Evolutionary conservation across 2,888 invertebrate genomes (phyloP), one percentile per base, ranked within the genome.

Genomic region (Physocephala rufipes): DNA sequence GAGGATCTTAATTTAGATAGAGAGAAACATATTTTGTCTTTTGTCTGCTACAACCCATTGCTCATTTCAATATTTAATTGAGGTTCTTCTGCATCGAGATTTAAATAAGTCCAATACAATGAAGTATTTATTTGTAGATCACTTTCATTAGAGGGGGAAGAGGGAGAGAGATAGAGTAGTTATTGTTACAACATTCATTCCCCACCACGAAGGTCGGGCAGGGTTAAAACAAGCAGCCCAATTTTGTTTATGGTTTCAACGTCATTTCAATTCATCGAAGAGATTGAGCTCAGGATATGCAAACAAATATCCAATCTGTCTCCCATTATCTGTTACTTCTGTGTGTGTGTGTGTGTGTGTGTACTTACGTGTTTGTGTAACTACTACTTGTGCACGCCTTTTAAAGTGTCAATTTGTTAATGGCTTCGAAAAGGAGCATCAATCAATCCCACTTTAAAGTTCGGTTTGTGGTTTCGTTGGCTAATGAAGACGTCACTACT

Each of bases 361-460:
- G 24, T 21, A 21, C 21, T 63, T 47, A 63, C 47, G 24, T 21
- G n/a, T n/a, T n/a, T n/a, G n/a, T n/a, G n/a, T n/a, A n/a, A n/a
- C n/a, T n/a, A n/a, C n/a, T n/a, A 30, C 30, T 47, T 45, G 67
- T n/a, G n/a, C n/a, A 16, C 28, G 66, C 21, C 28, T 26, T 67
- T 24, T 59, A 26, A 59, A 58, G 67, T 67, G 68, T 62, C 68
- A 68, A 68, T 68, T 68, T 68, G 61, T 68, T 61, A 68, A 68
- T 68, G 62, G 62, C 61, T 36, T 51, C 16, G 36, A 19, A 24
- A 58, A 7, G 26, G 24, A 53, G 19, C 36, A 36, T 36, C 36
- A 4, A 36, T 36, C 36, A 36, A 36, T 36, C 4, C 36, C 36
- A 36, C 36, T 36, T 36, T 36, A 9, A 4, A 4, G 9, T 36